phyloP scores from a whole-genome alignment of 2,797 vertebrate species.

The Danio albolineatus region DNA sequence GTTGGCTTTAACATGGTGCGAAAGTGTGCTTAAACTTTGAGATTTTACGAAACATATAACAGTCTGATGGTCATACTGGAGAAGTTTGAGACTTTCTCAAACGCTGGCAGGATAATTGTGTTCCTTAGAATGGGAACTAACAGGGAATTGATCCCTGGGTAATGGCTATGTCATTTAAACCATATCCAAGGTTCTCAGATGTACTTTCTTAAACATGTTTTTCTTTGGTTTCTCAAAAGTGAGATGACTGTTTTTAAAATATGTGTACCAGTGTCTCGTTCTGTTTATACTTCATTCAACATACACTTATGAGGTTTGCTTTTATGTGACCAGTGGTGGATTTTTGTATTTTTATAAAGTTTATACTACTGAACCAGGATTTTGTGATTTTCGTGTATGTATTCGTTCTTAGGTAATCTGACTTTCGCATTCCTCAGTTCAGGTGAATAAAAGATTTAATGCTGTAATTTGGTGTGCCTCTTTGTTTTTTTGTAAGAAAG shows the following conservation, averaged over 20 bases:
- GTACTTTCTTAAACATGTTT: constrained; percentile 51
- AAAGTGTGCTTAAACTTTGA: constrained; percentile 20
- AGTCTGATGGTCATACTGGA: constrained; percentile 47
- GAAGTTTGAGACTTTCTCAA: constrained; percentile 48
- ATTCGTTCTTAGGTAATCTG: neutral
- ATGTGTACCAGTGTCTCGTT: constrained; percentile 32
- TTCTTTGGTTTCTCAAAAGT: constrained; percentile 8
- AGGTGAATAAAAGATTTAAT: constrained; percentile 26
- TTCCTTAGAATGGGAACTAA: constrained; percentile 76
- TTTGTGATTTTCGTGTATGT: neutral
- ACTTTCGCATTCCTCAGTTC: constrained; percentile 26
- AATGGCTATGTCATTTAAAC: constrained; percentile 86
- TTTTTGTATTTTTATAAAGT: constrained; percentile 43
- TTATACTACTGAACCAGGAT: constrained; percentile 30
- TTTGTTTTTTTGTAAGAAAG: neutral
- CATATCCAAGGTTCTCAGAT: constrained; percentile 74
- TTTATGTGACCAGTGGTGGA: neutral
- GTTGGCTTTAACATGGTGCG: neutral
- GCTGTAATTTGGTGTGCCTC: constrained; percentile 6
- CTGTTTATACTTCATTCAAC: constrained; percentile 10
- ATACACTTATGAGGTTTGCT: constrained; percentile 13
- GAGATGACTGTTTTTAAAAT: constrained; percentile 42
- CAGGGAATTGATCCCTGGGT: constrained; percentile 74
- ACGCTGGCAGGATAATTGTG: constrained; percentile 58
- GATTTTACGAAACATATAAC: constrained; percentile 48